Evolutionary conservation across 1,140 invertebrate genomes (phyloP).

Genomic region (Tetramorium parvispinum): DNA sequence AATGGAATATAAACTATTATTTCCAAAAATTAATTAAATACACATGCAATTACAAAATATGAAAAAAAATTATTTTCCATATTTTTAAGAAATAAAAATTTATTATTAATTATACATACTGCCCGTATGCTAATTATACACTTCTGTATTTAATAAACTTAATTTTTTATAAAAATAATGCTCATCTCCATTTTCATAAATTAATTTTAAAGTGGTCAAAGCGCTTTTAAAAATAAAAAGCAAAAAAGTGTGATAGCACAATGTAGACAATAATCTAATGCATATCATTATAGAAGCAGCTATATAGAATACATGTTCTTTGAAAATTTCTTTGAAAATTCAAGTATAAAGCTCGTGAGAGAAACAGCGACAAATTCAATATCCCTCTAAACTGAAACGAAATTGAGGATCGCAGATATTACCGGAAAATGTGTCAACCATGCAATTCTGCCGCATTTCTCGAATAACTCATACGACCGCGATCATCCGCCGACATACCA

Average conservation of each 20-base stretch:
- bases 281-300: background rate
- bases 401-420: constrained; percentile 28
- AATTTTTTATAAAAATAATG: background rate
- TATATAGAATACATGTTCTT: background rate
- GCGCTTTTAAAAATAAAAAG: background rate
- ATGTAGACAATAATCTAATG: background rate
- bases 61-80: background rate
- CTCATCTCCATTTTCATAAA: background rate
- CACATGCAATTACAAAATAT: background rate
- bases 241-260: background rate
- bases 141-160: background rate
- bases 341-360: constrained; percentile 1
- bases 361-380: constrained; percentile 19
- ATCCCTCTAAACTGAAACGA: too few relatives aligned
- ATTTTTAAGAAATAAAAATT: constrained; percentile 2
- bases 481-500: constrained; percentile 8
- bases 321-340: background rate
- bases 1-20: background rate
- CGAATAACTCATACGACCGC: background rate
- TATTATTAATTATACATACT: background rate
- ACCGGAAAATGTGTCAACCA: background rate
- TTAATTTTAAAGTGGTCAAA: background rate
- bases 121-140: background rate
- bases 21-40: background rate
- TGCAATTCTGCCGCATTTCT: constrained; percentile 1